These are phyloP conservation scores for Ladona fulva DNA, from an alignment of 1,140 invertebrate species.

Conservation along the genomic window DNA sequence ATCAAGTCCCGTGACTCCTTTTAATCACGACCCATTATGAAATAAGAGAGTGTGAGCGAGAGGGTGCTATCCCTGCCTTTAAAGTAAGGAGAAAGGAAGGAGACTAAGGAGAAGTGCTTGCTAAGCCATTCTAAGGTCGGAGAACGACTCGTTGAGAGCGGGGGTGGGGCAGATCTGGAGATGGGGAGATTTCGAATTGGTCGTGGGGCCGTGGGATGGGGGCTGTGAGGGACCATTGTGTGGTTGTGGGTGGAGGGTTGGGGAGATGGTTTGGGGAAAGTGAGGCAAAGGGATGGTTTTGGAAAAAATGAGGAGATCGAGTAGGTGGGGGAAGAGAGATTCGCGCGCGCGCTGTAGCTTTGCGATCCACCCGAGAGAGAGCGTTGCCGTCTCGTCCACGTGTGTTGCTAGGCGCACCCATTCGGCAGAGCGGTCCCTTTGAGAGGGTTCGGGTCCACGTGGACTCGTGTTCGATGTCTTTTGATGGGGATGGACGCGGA, in stretches of 20 bases:
- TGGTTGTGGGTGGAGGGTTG: background rate
- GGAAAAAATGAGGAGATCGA: background rate
- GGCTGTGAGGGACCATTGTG: background rate
- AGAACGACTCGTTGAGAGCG: background rate
- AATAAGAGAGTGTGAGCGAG: background rate
- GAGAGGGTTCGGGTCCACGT: background rate
- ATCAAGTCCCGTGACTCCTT: background rate
- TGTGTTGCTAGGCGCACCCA: constrained; percentile 6
- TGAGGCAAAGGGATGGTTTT: background rate
- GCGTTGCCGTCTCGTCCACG: background rate
- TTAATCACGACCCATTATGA: constrained; percentile 1
- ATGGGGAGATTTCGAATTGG: background rate
- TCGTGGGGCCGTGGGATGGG: background rate
- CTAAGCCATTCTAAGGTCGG: background rate
- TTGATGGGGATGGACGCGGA: no score
- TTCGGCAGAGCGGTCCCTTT: background rate
- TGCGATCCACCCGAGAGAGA: background rate
- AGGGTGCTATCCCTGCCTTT: background rate
- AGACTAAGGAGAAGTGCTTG: background rate
- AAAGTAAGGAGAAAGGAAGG: background rate
- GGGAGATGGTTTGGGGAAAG: background rate
- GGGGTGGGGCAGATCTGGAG: background rate
- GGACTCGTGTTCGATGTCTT: background rate
- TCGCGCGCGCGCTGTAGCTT: background rate
- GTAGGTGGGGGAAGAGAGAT: background rate